Evolutionary conservation across 2,797 vertebrate species (phyloP), one percentile per base, ranked within the genome.

Genomic region (Smutsia temminckii): DNA sequence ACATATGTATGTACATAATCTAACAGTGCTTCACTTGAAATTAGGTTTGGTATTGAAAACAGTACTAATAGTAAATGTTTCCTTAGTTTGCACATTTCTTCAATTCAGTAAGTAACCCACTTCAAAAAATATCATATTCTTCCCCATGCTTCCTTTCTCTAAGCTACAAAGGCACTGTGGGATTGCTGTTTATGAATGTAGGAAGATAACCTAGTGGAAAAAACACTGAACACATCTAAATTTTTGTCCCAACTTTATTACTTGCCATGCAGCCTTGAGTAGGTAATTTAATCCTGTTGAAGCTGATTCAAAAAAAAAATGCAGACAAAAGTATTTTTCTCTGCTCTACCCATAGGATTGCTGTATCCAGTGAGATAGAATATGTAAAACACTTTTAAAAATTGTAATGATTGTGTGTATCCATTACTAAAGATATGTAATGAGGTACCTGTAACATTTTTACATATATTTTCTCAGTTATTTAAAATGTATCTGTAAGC

Each of bases 221-320:
- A 77, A 87, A 81, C 17, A 11, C 3, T 25, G 6, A 53, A 32
- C n/a, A 42, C 12, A 20, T 18, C 12, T 51, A 34, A 80, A 34
- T 91, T 59, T 21, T n/a, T 88, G 37, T 27, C 42, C 32, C 13
- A 34, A 9, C 13, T 63, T 77, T 46, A n/a, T 27, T 32, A 37
- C 13, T 29, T 21, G 37, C 34, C 14, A 49, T 29, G 20, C 20
- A 84, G 37, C 21, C 32, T 23, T 32, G 29, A 90, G 11, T 27
- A 46, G 85, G 25, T 46, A 59, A 88, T 37, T 87, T 84, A 94
- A 77, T 83, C 91, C 95, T 72, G 17, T 89, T 66, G 37, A 80
- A 79, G 18, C 12, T 69, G 37, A 64, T 46, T 46, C 46, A 46
- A 46, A 46, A 46, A 46, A 46, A 75, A 95, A 95, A 61, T 40